Evolutionary conservation across 1,140 invertebrate species (phyloP), one percentile per base, ranked within the genome.

Genomic region (Bombyx mandarina): DNA sequence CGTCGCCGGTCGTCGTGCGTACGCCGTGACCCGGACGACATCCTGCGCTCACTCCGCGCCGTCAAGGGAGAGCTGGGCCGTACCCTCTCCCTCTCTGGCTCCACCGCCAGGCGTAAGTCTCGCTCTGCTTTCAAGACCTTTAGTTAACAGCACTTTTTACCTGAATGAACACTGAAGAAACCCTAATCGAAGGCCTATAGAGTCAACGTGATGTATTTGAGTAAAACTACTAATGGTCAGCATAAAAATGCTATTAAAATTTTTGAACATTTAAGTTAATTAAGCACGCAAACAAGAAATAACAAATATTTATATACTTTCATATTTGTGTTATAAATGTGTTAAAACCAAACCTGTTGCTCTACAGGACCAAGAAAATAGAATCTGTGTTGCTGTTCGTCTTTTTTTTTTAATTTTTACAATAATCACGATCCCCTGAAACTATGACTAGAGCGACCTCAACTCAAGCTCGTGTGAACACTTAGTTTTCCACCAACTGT

Each of bases 1-100:
- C 85, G 93, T 58, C 91, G 94, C 43, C 91, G 94, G 22, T 95
- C 94, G 69, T 94, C 93, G 43, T 93, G 93, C 69, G 92, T 93
- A 18, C 90, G 93, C 35, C 90, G 93, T 66, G 94, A 96, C 82
- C 93, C 93, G 1, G 94, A 95, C 71, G 94, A 95, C 80, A 94
- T 95, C 63, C 74, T 95, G 56, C 93, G 93, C 68, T 93, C 91
- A 49, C 82, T 95, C 61, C 94, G 95, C 72, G 93, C 93, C 52
- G 93, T 93, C 48, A 94, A 94, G 73, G 93, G 93, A 56, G 94
- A 95, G 75, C 88, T 95, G 7, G 93, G 92, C 53, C 90, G 94
- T 48, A 94, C 94, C 45, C 93, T 94, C 90, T 95, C 93, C 71
- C 89, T 95, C 56, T 91, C 91, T 71, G 89, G 92, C 70, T 87